phyloP scores from a whole-genome alignment of 2,888 invertebrate genomes.

The Eumacrocentrus americanus region DNA sequence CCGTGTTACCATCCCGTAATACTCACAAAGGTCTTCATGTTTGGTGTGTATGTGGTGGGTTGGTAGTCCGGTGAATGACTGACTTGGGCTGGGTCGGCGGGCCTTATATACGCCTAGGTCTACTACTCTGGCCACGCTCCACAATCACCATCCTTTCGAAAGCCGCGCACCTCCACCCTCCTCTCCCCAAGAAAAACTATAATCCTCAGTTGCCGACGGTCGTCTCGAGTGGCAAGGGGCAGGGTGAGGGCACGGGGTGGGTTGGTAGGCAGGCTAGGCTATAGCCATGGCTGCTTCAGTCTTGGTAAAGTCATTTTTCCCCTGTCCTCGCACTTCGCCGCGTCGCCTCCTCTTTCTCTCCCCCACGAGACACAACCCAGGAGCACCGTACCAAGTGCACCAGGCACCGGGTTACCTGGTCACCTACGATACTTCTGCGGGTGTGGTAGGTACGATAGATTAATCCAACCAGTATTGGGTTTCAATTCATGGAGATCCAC shows the following conservation, averaged over 20 bases:
- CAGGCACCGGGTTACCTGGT: conserved; percentile 51
- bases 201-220: conserved; percentile 50
- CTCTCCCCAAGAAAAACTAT: conserved; percentile 55
- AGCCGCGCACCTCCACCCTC: conserved; percentile 56
- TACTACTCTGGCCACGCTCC: conserved; percentile 55
- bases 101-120: conserved; percentile 62
- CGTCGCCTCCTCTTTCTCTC: conserved; percentile 34
- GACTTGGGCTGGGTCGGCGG: conserved; percentile 60
- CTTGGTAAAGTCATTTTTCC: conserved; percentile 17
- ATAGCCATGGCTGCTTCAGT: conserved; percentile 9
- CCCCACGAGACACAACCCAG: conserved; percentile 33
- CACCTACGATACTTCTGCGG: conserved; percentile 43
- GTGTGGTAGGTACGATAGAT: too few species aligned
- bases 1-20: conserved; percentile 41
- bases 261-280: conserved; percentile 26
- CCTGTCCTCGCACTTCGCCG: conserved; percentile 29
- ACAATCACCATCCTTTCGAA: conserved; percentile 62
- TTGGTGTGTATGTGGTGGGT: conserved; percentile 60
- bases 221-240: conserved; percentile 35
- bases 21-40: conserved; percentile 63
- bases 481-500: too few species aligned
- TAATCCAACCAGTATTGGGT: too few species aligned
- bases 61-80: conserved; percentile 62
- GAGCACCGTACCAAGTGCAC: conserved; percentile 46
- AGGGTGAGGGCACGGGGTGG: conserved; percentile 36